Conservation (phyloP, 2,797 vertebrate genomes). For the Myripristis jacobus region DNA sequence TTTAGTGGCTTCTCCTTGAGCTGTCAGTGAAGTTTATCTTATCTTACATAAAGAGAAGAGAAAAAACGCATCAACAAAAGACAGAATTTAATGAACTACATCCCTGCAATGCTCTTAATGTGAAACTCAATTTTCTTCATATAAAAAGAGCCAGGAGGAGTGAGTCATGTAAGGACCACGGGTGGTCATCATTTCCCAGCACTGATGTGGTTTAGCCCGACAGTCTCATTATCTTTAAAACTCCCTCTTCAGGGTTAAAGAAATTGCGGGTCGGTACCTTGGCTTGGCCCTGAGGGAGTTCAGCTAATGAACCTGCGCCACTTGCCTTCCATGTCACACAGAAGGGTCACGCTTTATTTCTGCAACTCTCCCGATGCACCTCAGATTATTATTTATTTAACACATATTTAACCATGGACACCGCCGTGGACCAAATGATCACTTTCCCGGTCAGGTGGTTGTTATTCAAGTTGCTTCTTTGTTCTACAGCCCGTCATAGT, state of each 20-base stretch:
- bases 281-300: constrained; percentile 34
- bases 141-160: constrained; percentile 40
- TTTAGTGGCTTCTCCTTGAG: background rate
- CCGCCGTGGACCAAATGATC: background rate
- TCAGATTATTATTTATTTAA: background rate
- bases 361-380: background rate
- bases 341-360: background rate
- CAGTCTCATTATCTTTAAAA: constrained; percentile 46
- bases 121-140: constrained; percentile 45
- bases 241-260: constrained; percentile 22
- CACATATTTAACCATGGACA: background rate
- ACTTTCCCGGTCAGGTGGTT: constrained; percentile 11
- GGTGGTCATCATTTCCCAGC: constrained; percentile 51
- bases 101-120: constrained; percentile 51
- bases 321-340: constrained; percentile 2
- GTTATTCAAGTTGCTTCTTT: background rate
- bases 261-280: constrained; percentile 61
- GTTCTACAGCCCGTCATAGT: background rate
- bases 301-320: constrained; percentile 30
- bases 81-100: constrained; percentile 25
- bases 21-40: constrained; percentile 36
- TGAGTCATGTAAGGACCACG: constrained; percentile 63
- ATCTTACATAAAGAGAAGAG: constrained; percentile 29
- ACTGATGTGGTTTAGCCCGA: constrained; percentile 32
- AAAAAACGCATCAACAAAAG: constrained; percentile 31